phyloP scores from a whole-genome alignment of 1,140 invertebrate genomes.

The Cheumatopsyche charites region DNA sequence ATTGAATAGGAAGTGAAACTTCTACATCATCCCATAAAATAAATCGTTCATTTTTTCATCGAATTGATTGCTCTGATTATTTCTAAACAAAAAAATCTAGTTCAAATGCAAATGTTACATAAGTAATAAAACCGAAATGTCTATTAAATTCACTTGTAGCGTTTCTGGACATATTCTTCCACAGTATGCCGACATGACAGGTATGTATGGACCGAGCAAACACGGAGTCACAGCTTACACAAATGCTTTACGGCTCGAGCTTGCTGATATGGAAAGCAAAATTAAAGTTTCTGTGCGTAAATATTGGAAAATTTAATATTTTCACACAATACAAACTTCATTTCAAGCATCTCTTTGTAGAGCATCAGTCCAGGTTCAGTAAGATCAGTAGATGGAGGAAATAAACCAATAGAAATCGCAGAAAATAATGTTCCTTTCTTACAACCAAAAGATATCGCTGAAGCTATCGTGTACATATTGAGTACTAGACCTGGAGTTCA shows the following conservation, averaged over 20 bases:
- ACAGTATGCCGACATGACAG: constrained; percentile 28
- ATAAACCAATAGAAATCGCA: constrained; percentile 48
- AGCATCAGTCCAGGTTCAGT: constrained; percentile 62
- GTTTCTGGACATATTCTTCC: constrained; percentile 8
- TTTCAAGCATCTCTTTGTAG: constrained; percentile 50
- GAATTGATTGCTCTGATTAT: too few species aligned
- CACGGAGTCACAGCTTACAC: constrained; percentile 71
- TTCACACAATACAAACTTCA: background rate
- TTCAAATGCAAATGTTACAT: too few species aligned
- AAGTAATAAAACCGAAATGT: too few species aligned
- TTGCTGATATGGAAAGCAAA: constrained; percentile 61
- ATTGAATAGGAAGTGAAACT: too few species aligned
- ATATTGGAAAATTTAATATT: background rate
- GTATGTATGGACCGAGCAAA: constrained; percentile 72
- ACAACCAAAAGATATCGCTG: constrained; percentile 56
- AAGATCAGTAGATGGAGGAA: constrained; percentile 51
- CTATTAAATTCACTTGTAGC: background rate
- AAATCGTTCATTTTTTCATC: background rate
- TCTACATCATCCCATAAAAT: background rate
- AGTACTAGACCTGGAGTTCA: constrained; percentile 54
- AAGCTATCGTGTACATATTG: constrained; percentile 56
- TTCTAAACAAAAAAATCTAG: too few species aligned
- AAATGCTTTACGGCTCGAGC: constrained; percentile 68
- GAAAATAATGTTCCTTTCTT: constrained; percentile 39
- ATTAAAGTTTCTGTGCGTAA: constrained; percentile 71